Conservation (phyloP, 2,888 invertebrate species). For the Eilema depressum region DNA sequence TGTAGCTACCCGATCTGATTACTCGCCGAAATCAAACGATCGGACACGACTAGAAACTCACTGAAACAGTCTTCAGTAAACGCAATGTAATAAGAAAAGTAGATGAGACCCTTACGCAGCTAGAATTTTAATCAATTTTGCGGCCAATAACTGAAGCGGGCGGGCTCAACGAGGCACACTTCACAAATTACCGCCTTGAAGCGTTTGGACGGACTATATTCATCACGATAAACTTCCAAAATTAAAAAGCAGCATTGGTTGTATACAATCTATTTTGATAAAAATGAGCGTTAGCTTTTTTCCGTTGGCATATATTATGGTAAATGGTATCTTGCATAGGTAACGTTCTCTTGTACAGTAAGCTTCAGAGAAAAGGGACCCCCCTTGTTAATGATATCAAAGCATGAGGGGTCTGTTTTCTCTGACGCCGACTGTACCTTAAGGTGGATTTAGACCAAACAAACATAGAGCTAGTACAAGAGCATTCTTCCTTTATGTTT, state of each 20-base stretch:
- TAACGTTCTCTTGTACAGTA: slow-evolving; percentile 35
- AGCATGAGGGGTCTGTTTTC: too few relatives aligned
- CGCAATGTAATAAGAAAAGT: slow-evolving; percentile 77
- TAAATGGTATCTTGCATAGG: too few relatives aligned
- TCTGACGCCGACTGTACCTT: too few relatives aligned
- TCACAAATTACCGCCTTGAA: slow-evolving; percentile 78
- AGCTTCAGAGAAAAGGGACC: too few relatives aligned
- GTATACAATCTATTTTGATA: background rate
- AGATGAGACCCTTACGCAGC: slow-evolving; percentile 73
- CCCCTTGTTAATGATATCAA: too few relatives aligned
- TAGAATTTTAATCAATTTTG: slow-evolving; percentile 84
- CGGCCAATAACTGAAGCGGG: slow-evolving; percentile 75
- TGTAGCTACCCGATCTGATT: slow-evolving; percentile 40
- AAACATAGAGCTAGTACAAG: too few relatives aligned
- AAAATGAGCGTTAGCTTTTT: too few relatives aligned
- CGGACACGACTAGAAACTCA: slow-evolving; percentile 57
- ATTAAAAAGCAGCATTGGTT: slow-evolving; percentile 57
- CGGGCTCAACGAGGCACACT: slow-evolving; percentile 64
- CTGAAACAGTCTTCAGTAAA: slow-evolving; percentile 62
- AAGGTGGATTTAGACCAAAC: too few relatives aligned
- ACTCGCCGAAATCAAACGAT: slow-evolving; percentile 56
- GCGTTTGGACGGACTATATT: slow-evolving; percentile 68
- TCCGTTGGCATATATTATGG: too few relatives aligned
- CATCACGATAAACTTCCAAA: slow-evolving; percentile 66
- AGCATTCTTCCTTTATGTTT: too few relatives aligned